A percentile compares a stretch with the other conserved stretches of the same genome.
These are phyloP conservation scores for Sebastes taczanowskii DNA, from an alignment of 2,797 vertebrate genomes.

Conservation along the genomic window DNA sequence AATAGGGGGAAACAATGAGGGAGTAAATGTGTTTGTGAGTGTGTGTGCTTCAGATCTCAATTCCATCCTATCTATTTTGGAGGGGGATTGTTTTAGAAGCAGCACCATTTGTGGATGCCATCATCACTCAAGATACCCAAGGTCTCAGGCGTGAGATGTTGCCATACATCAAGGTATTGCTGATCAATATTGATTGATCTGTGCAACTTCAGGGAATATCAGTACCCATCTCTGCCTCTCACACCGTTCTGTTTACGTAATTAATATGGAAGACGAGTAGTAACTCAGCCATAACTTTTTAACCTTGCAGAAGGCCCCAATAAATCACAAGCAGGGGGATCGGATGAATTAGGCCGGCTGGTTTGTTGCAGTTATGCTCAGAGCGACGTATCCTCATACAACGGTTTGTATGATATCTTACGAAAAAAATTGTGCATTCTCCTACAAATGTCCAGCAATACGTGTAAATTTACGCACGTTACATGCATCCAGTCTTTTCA, in stretches of 20 bases:
- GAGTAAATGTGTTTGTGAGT: background rate
- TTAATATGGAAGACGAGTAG: conserved; percentile 73
- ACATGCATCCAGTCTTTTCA: background rate
- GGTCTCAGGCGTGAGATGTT: conserved; percentile 68
- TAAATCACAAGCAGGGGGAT: conserved; percentile 51
- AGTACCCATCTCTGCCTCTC: conserved; percentile 39
- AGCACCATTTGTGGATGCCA: conserved; percentile 53
- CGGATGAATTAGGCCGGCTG: conserved; percentile 22
- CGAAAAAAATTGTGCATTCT: too few relatives aligned
- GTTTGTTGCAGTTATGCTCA: background rate
- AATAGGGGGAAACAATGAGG: conserved; percentile 14
- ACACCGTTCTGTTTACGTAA: conserved; percentile 52
- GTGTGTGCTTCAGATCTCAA: conserved; percentile 45
- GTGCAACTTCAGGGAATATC: conserved; percentile 64
- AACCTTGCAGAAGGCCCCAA: conserved; percentile 64
- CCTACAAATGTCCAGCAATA: too few relatives aligned
- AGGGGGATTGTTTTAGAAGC: conserved; percentile 59
- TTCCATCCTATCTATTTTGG: conserved; percentile 50
- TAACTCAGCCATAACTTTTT: conserved; percentile 65
- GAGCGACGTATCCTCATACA: background rate
- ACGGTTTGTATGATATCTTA: too few relatives aligned
- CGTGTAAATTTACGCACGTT: fast-evolving
- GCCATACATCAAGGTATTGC: conserved; percentile 76
- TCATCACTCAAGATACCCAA: conserved; percentile 76
- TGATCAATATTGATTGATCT: conserved; percentile 80